Percentiles rank a stretch among this genome's conserved stretches.
These are phyloP conservation scores for Lacanobia wlatinum DNA, from an alignment of 2,888 invertebrate genomes.

Conservation along the genomic window DNA sequence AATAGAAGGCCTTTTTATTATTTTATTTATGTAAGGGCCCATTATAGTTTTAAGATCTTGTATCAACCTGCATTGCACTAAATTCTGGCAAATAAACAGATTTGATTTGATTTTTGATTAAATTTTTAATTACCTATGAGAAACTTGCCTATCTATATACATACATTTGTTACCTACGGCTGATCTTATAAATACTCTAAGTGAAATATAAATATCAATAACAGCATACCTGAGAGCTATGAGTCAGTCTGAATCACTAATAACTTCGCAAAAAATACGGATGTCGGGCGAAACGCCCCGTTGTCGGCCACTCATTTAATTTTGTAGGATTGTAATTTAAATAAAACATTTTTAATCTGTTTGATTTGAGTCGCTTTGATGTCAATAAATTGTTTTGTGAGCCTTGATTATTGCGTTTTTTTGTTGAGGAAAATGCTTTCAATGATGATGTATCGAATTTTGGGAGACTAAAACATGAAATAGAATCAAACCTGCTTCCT, in stretches of 20 bases:
- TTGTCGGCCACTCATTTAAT: slow-evolving; percentile 22
- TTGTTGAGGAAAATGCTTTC: neutral
- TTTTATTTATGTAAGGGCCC: too few relatives aligned
- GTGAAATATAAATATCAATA: slow-evolving; percentile 45
- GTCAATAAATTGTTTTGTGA: slow-evolving; percentile 15
- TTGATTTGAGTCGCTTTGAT: slow-evolving; percentile 15
- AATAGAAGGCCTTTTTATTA: too few relatives aligned
- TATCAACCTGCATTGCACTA: too few relatives aligned
- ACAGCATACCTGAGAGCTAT: slow-evolving; percentile 23
- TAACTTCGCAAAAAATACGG: slow-evolving; percentile 55
- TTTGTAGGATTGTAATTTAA: slow-evolving; percentile 14
- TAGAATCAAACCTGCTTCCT: too few relatives aligned
- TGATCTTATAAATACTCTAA: slow-evolving; percentile 36
- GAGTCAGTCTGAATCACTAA: slow-evolving; percentile 63
- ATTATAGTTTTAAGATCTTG: too few relatives aligned
- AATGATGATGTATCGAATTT: neutral
- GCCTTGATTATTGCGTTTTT: slow-evolving; percentile 6
- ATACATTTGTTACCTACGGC: too few relatives aligned
- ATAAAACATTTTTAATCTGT: slow-evolving; percentile 7
- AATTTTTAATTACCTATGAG: too few relatives aligned
- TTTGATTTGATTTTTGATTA: too few relatives aligned
- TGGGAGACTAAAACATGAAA: too few relatives aligned
- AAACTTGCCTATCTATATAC: too few relatives aligned
- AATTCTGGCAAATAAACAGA: too few relatives aligned
- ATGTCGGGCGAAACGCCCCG: slow-evolving; percentile 31